These are phyloP conservation scores for Heterochromis multidens DNA, from an alignment of 2,113 vertebrate genomes.

Conservation along the genomic window DNA sequence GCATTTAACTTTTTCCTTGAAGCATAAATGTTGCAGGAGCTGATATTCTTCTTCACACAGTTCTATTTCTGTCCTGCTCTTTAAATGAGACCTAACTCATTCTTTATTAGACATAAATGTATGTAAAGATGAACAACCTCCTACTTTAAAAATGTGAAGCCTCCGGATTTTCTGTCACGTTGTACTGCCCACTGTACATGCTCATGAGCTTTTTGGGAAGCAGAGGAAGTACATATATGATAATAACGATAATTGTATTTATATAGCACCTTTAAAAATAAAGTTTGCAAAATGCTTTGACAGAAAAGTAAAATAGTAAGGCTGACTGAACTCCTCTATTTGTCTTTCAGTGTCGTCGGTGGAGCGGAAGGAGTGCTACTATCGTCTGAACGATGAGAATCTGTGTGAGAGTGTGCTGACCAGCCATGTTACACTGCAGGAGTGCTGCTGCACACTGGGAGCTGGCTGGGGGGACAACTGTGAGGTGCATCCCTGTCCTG, in stretches of 20 bases:
- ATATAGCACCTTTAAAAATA: neutral
- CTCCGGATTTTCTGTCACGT: neutral
- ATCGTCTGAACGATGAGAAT: slow-evolving; percentile 89
- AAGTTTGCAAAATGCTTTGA: neutral
- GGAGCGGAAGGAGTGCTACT: slow-evolving; percentile 96
- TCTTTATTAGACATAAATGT: too few species aligned
- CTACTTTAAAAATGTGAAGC: neutral
- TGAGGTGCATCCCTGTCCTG: slow-evolving; percentile 93
- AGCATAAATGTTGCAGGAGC: neutral
- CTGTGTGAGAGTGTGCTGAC: slow-evolving; percentile 95
- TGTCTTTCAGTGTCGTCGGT: slow-evolving; percentile 52
- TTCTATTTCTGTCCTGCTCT: neutral
- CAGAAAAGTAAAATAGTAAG: neutral
- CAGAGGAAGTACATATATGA: neutral
- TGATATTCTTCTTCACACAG: neutral
- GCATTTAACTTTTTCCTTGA: neutral
- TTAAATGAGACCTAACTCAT: too few species aligned
- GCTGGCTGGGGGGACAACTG: slow-evolving; percentile 99
- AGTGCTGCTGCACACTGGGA: slow-evolving; percentile 96
- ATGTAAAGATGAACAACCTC: neutral
- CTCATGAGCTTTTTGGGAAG: neutral
- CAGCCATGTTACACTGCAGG: slow-evolving; percentile 88
- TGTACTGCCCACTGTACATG: neutral
- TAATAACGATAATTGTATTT: neutral
- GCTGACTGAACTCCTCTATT: neutral